Base-by-base conservation (phyloP, 2,113 vertebrate species). In the Phocoena sinus region DNA sequence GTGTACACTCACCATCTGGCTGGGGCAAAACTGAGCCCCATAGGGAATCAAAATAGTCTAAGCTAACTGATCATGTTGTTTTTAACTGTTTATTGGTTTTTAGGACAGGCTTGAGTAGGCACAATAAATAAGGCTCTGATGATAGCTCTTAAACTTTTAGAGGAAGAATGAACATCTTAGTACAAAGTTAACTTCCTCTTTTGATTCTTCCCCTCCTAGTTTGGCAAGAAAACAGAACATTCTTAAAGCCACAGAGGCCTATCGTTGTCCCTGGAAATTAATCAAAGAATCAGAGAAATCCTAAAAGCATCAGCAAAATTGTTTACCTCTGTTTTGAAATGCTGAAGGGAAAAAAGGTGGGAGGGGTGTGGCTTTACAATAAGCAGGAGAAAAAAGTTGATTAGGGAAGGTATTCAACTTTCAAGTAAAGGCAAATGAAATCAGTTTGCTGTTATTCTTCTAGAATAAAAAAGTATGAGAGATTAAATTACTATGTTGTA, bases 301-400 rank as follows among this genome's bases (percentile, higher is more conserved):
- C 11, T 94, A 96, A 93, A 88, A 87, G 44, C 56, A 83, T 85
- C 8, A 92, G 53, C 36, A 73, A 85, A 95, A 86, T 60, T 82
- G 91, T 84, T 96, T 96, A 62, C 13, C 33, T 77, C 60, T 71
- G 11, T 77, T 96, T 85, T 97, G 58, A 97, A 97, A 96, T 81
- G 50, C 79, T 87, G 14, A 81, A 95, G 58, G 50, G 6, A 41
- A 84, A n/a, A 94, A 74, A 44, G 41, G 5, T 44, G 28, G 81
- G 41, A 62, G 10, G 8, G 17, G 6, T 68, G 4, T 60, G 38
- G 31, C 41, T 94, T 88, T 73, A 87, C 53, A 91, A 18, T 60
- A 81, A 94, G 1, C 56, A 11, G 28, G 8, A 23, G 47, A 41
- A 86, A 82, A 94, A 68, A 31, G 3, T 68, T 93, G 90, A 13